These are phyloP conservation scores for Neoaliturus tenellus DNA, from an alignment of 2,888 invertebrate genomes.

Conservation along the genomic window DNA sequence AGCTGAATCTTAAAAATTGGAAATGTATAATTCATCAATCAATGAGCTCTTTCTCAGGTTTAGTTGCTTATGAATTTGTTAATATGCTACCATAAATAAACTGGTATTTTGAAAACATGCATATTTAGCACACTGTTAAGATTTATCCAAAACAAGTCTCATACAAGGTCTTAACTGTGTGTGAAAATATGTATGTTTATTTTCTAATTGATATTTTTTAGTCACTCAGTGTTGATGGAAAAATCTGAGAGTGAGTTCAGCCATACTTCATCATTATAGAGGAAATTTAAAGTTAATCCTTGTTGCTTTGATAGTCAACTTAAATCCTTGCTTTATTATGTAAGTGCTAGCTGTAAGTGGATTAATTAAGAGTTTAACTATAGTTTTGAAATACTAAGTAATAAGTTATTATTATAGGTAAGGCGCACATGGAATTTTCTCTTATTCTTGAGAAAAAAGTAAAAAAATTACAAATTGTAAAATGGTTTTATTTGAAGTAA, in stretches of 20 bases:
- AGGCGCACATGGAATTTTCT: conserved; percentile 53
- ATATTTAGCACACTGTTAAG: conserved; percentile 29
- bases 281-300: background rate
- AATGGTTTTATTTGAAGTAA: too few species aligned
- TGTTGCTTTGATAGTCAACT: conserved; percentile 2
- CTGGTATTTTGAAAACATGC: background rate
- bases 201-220: background rate
- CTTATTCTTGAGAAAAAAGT: background rate
- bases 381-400: background rate
- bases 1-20: too few species aligned
- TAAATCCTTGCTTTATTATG: conserved; percentile 17
- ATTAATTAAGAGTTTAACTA: background rate
- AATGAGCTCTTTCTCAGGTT: background rate
- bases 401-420: conserved; percentile 39
- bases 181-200: conserved; percentile 19
- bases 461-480: too few species aligned
- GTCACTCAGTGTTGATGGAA: background rate
- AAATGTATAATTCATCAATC: background rate
- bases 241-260: background rate
- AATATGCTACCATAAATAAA: too few species aligned
- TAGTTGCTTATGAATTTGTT: background rate
- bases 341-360: background rate
- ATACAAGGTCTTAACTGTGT: conserved; percentile 45
- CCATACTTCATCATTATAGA: too few species aligned
- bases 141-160: conserved; percentile 38